Percentiles rank a stretch among this genome's conserved stretches.
Conservation (phyloP, 2,888 invertebrate species). For the Spodoptera littoralis region DNA sequence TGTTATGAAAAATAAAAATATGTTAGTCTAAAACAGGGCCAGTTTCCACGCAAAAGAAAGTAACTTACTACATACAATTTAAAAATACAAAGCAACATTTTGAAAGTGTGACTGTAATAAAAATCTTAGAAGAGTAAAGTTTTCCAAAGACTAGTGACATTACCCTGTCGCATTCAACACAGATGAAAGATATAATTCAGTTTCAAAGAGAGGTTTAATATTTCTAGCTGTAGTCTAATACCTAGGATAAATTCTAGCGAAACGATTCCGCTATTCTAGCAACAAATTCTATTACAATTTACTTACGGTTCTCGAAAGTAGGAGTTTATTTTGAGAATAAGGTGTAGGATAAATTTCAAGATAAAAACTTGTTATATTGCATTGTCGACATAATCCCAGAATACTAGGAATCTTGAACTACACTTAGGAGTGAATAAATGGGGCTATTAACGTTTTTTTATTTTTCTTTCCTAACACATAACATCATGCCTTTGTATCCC, state of each 20-base stretch:
- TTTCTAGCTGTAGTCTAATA: slow-evolving; percentile 34
- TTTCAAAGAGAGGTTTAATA: slow-evolving; percentile 35
- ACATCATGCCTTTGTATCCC: too few relatives aligned
- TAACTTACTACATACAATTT: too few relatives aligned
- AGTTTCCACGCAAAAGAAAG: too few relatives aligned
- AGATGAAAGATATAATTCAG: slow-evolving; percentile 38
- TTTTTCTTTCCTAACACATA: too few relatives aligned
- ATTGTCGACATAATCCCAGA: too few relatives aligned
- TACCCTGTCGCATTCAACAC: slow-evolving; percentile 21
- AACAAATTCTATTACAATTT: slow-evolving; percentile 39
- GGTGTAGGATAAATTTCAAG: too few relatives aligned
- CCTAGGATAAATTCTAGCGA: slow-evolving; percentile 38
- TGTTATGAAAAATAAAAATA: too few relatives aligned
- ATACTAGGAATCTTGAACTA: not conserved
- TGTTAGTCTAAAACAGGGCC: too few relatives aligned
- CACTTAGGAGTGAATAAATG: not conserved
- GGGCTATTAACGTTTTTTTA: too few relatives aligned
- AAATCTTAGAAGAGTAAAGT: slow-evolving; percentile 13
- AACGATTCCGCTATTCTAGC: slow-evolving; percentile 32
- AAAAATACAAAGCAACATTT: not conserved
- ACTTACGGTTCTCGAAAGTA: slow-evolving; percentile 19
- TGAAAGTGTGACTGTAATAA: not conserved
- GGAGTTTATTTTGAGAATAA: slow-evolving; percentile 25
- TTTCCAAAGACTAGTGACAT: slow-evolving; percentile 18
- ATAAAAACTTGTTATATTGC: too few relatives aligned